These are phyloP conservation scores for Apodemus speciosus DNA, from an alignment of 2,113 vertebrate species.

Conservation along the genomic window DNA sequence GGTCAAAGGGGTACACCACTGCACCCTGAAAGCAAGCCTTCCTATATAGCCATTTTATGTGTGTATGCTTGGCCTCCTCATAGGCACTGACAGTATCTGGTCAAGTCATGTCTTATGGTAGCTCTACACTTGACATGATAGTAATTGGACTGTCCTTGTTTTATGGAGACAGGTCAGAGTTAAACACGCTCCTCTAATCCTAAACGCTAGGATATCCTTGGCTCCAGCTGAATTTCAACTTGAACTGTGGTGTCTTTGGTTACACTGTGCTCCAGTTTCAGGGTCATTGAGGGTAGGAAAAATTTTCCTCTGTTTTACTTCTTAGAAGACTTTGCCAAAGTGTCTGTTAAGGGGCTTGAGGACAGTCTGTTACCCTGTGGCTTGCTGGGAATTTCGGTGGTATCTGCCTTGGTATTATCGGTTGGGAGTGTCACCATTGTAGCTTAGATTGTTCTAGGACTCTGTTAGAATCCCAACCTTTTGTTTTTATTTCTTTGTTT, in stretches of 20 bases:
- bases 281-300: conserved; percentile 40
- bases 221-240: conserved; percentile 25
- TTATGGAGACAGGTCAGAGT: conserved; percentile 30
- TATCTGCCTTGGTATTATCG: background rate
- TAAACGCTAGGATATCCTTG: background rate
- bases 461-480: background rate
- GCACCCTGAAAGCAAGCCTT: background rate
- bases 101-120: conserved; percentile 27
- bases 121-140: background rate
- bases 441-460: background rate
- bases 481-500: background rate
- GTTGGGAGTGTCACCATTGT: background rate
- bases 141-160: conserved; percentile 16
- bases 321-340: background rate
- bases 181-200: background rate
- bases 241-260: conserved; percentile 46
- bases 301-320: background rate
- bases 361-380: fast-evolving
- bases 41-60: background rate
- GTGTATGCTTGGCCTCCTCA: background rate
- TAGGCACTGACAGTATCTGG: background rate
- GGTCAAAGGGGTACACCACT: too few species aligned
- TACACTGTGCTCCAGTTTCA: conserved; percentile 33
- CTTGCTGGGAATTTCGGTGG: background rate
- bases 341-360: background rate